A percentile compares a stretch with the other conserved stretches of the same genome.
Evolutionary conservation across 2,113 vertebrate genomes (phyloP).

Genomic region (Paratilapia polleni): DNA sequence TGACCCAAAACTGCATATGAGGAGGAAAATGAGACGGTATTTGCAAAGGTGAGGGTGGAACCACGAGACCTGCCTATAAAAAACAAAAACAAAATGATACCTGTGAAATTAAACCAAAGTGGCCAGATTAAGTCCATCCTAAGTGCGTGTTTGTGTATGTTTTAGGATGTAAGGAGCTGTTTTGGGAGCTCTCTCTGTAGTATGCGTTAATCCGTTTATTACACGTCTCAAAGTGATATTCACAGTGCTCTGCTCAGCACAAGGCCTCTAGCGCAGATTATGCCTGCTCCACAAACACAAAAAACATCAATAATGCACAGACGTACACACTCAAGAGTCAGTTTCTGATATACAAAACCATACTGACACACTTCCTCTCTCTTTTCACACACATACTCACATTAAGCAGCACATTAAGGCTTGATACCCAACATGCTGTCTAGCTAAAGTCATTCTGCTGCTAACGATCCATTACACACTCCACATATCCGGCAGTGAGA

Average conservation of each 20-base stretch:
- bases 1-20: background rate
- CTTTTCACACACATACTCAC: conserved; percentile 31
- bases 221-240: conserved; percentile 69
- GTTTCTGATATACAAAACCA: conserved; percentile 27
- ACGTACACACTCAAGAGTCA: conserved; percentile 25
- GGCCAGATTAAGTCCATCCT: background rate
- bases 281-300: conserved; percentile 43
- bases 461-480: conserved; percentile 71
- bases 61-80: background rate
- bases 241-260: conserved; percentile 62
- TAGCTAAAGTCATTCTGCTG: conserved; percentile 62
- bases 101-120: background rate
- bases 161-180: conserved; percentile 47
- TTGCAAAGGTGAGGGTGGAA: background rate
- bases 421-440: conserved; percentile 50
- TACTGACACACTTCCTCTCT: conserved; percentile 20
- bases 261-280: conserved; percentile 73
- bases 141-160: conserved; percentile 7
- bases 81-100: background rate
- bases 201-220: conserved; percentile 74
- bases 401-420: conserved; percentile 58
- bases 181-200: conserved; percentile 56
- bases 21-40: background rate
- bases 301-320: conserved; percentile 35
- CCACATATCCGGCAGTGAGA: conserved; percentile 42